Evolutionary conservation across 2,888 invertebrate genomes (phyloP), one percentile per base, ranked within the genome.

Genomic region (Schizaphis graminum): DNA sequence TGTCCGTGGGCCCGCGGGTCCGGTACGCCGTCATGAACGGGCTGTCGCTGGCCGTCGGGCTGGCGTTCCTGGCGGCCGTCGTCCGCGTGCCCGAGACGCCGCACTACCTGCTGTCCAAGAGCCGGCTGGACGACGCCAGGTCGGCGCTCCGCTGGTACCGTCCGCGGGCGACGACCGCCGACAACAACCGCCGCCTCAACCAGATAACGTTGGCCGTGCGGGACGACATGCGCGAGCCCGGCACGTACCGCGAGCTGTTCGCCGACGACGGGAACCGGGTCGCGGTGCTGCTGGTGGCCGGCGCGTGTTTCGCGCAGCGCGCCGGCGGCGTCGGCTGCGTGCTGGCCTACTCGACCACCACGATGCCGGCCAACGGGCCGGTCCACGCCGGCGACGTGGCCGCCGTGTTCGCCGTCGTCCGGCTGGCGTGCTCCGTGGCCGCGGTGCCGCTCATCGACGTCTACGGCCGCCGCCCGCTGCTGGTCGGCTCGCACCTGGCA

Each of bases 261-360:
- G 84, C 94, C 26, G 94, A 95, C 21, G 57, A 89, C 84, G 95
- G 94, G 1, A 95, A 95, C 92, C 94, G 95, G 21, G 94, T 56
- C 49, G 95, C 95, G 21, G 90, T 95, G 84, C 35, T 95, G 35
- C 95, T 95, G n/a, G 95, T 95, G 16, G 89, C 94, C 86, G 94
- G 93, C 44, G 91, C 95, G 21, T 95, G 94, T n/a, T 89, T 95
- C 41, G 95, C 94, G 41, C 95, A 95, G 90, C 84, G 95, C n/a
- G 91, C 95, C 26, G 94, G 95, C 28, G 95, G 95, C n/a, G 67
- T 95, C 41, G 95, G 95, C 61, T 95, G 95, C 41, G 85, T 95
- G 85, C 13, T 95, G 28, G 95, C 95, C 21, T 95, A 95, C 91
- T 95, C 95, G 49, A 94, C 95, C 7, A 95, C 94, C 24, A 95